Evolutionary conservation across 2,888 invertebrate species (phyloP).

Genomic region (Trachelus tabidus): DNA sequence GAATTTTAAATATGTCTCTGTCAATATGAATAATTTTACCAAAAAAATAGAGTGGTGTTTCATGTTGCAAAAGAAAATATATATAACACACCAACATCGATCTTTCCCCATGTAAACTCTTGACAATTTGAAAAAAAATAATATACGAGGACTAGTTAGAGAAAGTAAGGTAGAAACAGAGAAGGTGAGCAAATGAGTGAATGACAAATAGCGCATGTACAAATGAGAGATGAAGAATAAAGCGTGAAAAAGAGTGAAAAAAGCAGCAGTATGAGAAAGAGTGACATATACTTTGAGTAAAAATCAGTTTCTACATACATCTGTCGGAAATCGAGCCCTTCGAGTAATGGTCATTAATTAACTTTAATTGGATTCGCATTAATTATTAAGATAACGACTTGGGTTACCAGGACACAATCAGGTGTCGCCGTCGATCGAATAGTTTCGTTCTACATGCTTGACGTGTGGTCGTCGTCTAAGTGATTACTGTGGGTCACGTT

Average conservation of each 20-base stretch:
- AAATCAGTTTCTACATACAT: not conserved
- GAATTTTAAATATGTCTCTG: not conserved
- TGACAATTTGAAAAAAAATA: not conserved
- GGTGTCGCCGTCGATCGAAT: not conserved
- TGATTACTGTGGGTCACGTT: not conserved
- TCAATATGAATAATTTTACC: not conserved
- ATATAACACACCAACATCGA: not conserved
- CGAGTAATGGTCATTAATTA: not conserved
- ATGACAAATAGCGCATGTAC: not conserved
- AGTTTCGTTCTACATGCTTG: not conserved
- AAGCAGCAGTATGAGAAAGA: constrained; percentile 2
- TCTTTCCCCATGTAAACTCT: not conserved
- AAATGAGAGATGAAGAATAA: constrained; percentile 15
- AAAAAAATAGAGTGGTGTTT: not conserved
- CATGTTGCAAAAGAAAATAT: not conserved
- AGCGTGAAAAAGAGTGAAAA: constrained; percentile 7
- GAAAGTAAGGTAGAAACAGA: constrained; percentile 11
- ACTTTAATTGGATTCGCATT: not conserved
- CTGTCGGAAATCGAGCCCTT: not conserved
- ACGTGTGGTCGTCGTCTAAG: not conserved
- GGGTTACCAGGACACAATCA: not conserved
- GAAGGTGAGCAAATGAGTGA: constrained; percentile 15
- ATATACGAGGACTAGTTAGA: constrained; percentile 5
- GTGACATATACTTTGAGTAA: not conserved
- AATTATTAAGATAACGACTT: not conserved